Evolutionary conservation across 2,113 vertebrate genomes (phyloP), one percentile per base, ranked within the genome.

Genomic region (Limanda limanda): DNA sequence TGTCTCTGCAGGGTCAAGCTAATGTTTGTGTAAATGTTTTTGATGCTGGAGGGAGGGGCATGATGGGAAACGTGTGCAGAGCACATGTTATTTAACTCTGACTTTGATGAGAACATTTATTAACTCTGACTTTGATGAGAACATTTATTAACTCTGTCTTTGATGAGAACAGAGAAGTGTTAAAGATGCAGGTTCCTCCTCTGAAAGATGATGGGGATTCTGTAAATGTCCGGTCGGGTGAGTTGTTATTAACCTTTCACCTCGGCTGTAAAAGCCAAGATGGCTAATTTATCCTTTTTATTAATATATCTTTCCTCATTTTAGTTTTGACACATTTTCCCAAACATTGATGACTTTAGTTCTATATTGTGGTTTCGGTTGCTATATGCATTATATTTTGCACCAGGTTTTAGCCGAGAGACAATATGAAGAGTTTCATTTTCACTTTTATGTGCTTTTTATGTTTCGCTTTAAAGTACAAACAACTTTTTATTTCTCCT

Each of bases 1-100:
- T 48, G 57, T 23, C 25, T 79, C 55, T 23, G 45, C 52, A 47
- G 47, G 47, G 47, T 17, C 47, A 17, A 48, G 24, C 25, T 57
- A 56, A 72, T 45, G 8, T 80, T 42, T 51, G 23, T 68, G 74
- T 51, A 27, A 14, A 10, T 3, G 11, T 71, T 48, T 68, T 78
- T 11, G 14, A 67, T 60, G 25, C 14, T 21, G 56, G 21, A 57
- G 40, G 11, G 11, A 11, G 10, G 11, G 11, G 12, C 11, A 4
- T 45, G 12, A 45, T 45, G 42, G 42, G 11, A 45, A 15, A 45
- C 2, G 11, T 45, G 9, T 31, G 6, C 5, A 31, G 27, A 31
- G 45, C 14, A 15, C 45, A 40, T 12, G 37, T 40, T 40, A 9
- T 11, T 11, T 11, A 40, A 11, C 37, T 11, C 37, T 40, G 37